phyloP scores from a whole-genome alignment of 2,888 invertebrate genomes.

The Parelbella ahira region DNA sequence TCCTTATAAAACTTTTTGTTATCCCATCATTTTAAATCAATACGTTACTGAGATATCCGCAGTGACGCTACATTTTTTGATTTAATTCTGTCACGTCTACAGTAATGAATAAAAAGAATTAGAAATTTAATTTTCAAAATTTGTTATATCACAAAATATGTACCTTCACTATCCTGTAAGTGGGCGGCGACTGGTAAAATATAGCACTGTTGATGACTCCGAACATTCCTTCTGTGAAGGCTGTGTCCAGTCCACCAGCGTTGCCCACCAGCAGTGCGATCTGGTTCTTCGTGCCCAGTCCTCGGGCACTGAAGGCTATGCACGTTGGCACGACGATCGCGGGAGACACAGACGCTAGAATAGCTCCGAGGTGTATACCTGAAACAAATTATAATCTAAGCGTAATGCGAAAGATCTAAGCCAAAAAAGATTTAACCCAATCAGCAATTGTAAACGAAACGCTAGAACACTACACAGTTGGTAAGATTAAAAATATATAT shows the following conservation, averaged over 20 bases:
- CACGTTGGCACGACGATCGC: conserved; percentile 97
- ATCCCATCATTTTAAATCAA: too few relatives aligned
- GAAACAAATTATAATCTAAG: conserved; percentile 6
- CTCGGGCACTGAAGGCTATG: conserved; percentile 87
- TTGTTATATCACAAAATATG: too few relatives aligned
- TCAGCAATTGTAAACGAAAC: too few relatives aligned
- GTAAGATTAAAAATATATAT: too few relatives aligned
- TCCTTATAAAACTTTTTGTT: too few relatives aligned
- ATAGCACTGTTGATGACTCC: conserved; percentile 93
- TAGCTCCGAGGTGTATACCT: conserved; percentile 89
- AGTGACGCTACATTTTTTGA: too few relatives aligned
- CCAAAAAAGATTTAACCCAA: too few relatives aligned
- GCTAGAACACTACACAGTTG: too few relatives aligned
- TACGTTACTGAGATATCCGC: too few relatives aligned
- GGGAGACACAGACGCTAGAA: conserved; percentile 95
- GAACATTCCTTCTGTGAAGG: conserved; percentile 95
- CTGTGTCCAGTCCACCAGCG: conserved; percentile 96
- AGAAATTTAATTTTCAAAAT: too few relatives aligned
- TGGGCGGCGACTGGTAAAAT: conserved; percentile 86
- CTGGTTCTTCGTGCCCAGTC: conserved; percentile 94
- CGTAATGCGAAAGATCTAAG: not conserved
- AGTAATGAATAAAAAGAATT: too few relatives aligned
- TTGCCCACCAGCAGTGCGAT: conserved; percentile 96
- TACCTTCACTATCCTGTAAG: conserved; percentile 75
- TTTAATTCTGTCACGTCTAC: too few relatives aligned